Percentiles rank a stretch among this genome's conserved stretches.
phyloP scores from a whole-genome alignment of 2,113 vertebrate genomes.

The Sprattus sprattus region DNA sequence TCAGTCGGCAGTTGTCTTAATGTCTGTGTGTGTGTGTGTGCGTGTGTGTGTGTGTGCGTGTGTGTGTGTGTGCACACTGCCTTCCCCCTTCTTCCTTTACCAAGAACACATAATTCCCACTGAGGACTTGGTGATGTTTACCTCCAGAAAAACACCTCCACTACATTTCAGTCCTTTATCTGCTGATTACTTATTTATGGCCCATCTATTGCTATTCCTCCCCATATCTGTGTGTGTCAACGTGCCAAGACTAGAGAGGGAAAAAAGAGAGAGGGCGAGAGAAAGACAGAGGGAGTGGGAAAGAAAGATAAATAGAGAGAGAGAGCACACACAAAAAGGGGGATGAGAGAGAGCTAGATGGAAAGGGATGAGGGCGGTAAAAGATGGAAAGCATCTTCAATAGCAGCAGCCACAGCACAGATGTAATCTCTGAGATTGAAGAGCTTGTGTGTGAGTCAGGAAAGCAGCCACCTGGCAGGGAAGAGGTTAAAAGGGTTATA shows the following conservation, averaged over 20 bases:
- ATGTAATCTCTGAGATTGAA: slow-evolving; percentile 33
- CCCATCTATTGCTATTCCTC: background rate
- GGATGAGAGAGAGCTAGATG: background rate
- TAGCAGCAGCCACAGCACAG: slow-evolving; percentile 15
- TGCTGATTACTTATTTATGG: slow-evolving; percentile 5
- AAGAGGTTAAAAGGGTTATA: slow-evolving; percentile 63
- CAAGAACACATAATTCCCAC: background rate
- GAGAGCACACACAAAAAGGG: background rate
- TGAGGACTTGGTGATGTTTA: background rate
- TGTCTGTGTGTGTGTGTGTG: background rate
- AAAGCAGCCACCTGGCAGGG: slow-evolving; percentile 40
- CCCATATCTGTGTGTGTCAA: slow-evolving; percentile 3
- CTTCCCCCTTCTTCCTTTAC: background rate
- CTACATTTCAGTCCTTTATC: slow-evolving; percentile 2
- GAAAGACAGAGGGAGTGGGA: background rate
- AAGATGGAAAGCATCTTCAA: slow-evolving; percentile 4
- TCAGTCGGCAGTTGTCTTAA: background rate
- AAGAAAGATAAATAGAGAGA: background rate
- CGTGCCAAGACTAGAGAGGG: background rate
- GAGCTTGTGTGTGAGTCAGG: slow-evolving; percentile 21
- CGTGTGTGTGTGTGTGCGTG: background rate
- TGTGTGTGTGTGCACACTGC: background rate
- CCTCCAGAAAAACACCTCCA: background rate
- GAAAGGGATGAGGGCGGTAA: background rate
- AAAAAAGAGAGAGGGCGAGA: background rate